Evolutionary conservation across 2,888 invertebrate species (phyloP).

Genomic region (Oxystoma pomonae): DNA sequence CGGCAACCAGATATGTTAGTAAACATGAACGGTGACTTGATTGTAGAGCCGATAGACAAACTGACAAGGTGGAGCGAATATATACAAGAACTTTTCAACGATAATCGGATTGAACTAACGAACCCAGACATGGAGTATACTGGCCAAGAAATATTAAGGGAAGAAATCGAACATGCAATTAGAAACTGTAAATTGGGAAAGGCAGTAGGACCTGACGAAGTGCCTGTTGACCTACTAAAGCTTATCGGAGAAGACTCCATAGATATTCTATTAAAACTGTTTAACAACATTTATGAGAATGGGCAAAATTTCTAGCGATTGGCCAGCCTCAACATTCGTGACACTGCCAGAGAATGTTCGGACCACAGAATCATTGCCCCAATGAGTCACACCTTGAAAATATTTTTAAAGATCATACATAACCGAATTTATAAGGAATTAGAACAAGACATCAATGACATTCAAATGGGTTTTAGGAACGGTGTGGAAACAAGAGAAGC

Average conservation of each 20-base stretch:
- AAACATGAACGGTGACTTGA: slow-evolving; percentile 16
- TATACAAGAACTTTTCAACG: slow-evolving; percentile 19
- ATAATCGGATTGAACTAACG: slow-evolving; percentile 12
- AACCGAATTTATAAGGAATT: not conserved
- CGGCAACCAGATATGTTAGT: slow-evolving; percentile 10
- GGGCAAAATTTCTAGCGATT: slow-evolving; percentile 3
- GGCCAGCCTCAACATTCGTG: slow-evolving; percentile 12
- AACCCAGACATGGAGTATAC: not conserved
- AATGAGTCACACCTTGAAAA: slow-evolving; percentile 15
- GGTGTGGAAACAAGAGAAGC: slow-evolving; percentile 5
- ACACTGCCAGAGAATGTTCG: slow-evolving; percentile 13
- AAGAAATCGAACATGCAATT: slow-evolving; percentile 3
- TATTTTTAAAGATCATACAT: slow-evolving; percentile 17
- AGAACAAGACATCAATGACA: not conserved
- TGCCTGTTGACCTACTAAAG: slow-evolving; percentile 15
- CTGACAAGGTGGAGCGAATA: slow-evolving; percentile 20
- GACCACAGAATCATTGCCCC: slow-evolving; percentile 13
- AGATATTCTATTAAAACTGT: slow-evolving; percentile 12
- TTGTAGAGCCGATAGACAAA: slow-evolving; percentile 15
- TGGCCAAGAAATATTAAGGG: slow-evolving; percentile 10
- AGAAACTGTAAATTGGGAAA: slow-evolving; percentile 9
- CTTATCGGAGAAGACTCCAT: slow-evolving; percentile 11
- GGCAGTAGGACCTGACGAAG: slow-evolving; percentile 15
- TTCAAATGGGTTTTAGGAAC: slow-evolving; percentile 2
- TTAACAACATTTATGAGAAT: slow-evolving; percentile 8